Percentiles rank a stretch among this genome's conserved stretches.
Conservation (phyloP, 2,797 vertebrate species). For the Trachurus trachurus region DNA sequence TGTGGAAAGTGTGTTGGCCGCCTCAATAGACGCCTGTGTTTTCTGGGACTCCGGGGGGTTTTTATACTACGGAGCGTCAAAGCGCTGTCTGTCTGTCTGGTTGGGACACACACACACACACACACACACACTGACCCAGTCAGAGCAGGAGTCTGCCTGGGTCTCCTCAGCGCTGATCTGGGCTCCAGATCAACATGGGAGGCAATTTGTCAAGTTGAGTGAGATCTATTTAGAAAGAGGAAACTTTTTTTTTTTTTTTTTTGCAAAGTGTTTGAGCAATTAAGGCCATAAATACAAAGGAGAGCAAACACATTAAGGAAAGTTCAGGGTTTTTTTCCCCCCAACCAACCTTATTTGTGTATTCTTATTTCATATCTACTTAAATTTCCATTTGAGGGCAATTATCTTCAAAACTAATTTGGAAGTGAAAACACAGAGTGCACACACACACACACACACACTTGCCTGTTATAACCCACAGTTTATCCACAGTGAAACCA, state of each 20-base stretch:
- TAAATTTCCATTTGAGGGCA: background rate
- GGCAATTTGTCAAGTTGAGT: constrained; percentile 39
- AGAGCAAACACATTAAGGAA: constrained; percentile 18
- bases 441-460: background rate
- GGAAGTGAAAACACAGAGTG: background rate
- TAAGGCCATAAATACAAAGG: constrained; percentile 7
- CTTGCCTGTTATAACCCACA: background rate
- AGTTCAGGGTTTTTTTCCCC: background rate
- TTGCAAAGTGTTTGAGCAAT: constrained; percentile 33
- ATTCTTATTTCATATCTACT: constrained; percentile 17
- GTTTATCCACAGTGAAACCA: background rate
- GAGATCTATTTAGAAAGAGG: constrained; percentile 36
- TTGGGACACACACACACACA: constrained; percentile 56
- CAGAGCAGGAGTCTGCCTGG: constrained; percentile 30
- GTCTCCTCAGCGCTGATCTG: constrained; percentile 22
- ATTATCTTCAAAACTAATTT: background rate
- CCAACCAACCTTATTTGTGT: background rate
- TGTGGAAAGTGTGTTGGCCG: constrained; percentile 64
- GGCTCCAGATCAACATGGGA: constrained; percentile 45
- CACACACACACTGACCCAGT: constrained; percentile 67
- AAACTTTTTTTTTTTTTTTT: constrained; percentile 13
- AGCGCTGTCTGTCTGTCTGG: constrained; percentile 20
- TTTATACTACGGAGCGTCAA: constrained; percentile 2
- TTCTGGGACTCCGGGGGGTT: constrained; percentile 22
- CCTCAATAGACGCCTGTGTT: constrained; percentile 70